Evolutionary conservation across 2,797 vertebrate genomes (phyloP).

Genomic region (Setipinna tenuifilis): DNA sequence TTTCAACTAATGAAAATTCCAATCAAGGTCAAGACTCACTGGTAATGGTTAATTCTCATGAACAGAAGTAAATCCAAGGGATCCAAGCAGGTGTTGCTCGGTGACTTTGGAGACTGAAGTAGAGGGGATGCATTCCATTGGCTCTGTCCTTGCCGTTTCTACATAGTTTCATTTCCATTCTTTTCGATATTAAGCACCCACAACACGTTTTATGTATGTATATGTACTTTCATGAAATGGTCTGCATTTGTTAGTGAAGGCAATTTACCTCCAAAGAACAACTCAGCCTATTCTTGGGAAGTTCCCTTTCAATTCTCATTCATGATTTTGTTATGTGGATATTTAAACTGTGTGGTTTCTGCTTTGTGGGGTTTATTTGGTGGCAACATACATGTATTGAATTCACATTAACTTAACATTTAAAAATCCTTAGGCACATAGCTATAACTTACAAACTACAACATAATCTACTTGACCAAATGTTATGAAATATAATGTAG

Average conservation of each 20-base stretch:
- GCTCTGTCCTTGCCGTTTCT: not conserved
- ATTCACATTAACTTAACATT: too few species aligned
- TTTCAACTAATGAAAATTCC: not conserved
- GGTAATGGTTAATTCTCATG: not conserved
- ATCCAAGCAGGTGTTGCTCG: not conserved
- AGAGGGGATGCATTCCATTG: not conserved
- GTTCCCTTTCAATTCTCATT: not conserved
- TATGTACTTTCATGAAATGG: not conserved
- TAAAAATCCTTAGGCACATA: not conserved
- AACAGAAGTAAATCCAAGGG: not conserved
- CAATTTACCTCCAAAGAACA: not conserved
- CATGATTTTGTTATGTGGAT: not conserved
- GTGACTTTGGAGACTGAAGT: not conserved
- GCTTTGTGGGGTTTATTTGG: not conserved
- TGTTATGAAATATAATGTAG: not conserved
- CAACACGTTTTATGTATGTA: not conserved
- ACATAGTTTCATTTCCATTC: too few species aligned
- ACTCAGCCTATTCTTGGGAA: not conserved
- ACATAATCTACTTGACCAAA: not conserved
- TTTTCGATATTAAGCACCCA: not conserved
- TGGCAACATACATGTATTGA: not conserved
- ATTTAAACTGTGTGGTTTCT: not conserved
- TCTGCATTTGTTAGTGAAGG: not conserved
- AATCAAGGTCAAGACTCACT: not conserved
- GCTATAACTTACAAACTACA: not conserved